Evolutionary conservation across 2,113 vertebrate genomes (phyloP), one percentile per base, ranked within the genome.

Genomic region (Chaenogobius annularis): DNA sequence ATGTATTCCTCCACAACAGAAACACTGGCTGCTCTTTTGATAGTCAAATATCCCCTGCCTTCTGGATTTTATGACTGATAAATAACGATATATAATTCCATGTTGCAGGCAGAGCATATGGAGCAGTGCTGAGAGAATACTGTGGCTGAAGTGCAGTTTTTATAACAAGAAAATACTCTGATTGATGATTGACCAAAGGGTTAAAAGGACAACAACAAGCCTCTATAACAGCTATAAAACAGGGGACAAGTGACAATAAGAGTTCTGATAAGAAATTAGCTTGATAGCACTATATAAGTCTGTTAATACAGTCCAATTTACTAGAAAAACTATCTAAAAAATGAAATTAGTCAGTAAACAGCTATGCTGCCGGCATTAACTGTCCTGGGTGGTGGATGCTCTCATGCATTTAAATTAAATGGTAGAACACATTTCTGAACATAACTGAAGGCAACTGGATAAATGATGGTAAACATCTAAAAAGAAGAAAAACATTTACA

Each of bases 1-100:
- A 87, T 81, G 82, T 82, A 84, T 70, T 59, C 68, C 74, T 80
- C 75, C 83, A 78, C 79, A 75, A 77, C 83, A 77, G 75, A 76
- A 70, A 79, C 65, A 90, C 73, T 62, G 20, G 89, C 73, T 59
- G 20, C 61, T 67, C 82, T 78, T 91, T 93, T 90, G 87, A 89
- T 82, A 90, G 83, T 46, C 90, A 93, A 91, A 91, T 90, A 72
- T 61, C 22, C 37, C 40, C 58, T 52, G 13, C 54, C 74, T 61
- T 20, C 62, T 61, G 17, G 48, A 72, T 75, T 75, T 31, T 73
- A 20, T 13, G 50, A 22, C 4, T 71, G 20, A 86, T 75, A 74
- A 86, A 72, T 9, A 40, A 40, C 37, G 2, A 40, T 22, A 6
- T 15, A 8, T 55, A 80, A 15, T 31, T 1, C 8, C 37, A 22